Percentiles rank a stretch among this genome's conserved stretches.
Conservation (phyloP, 2,113 vertebrate species). For the Hyaena hyaena region DNA sequence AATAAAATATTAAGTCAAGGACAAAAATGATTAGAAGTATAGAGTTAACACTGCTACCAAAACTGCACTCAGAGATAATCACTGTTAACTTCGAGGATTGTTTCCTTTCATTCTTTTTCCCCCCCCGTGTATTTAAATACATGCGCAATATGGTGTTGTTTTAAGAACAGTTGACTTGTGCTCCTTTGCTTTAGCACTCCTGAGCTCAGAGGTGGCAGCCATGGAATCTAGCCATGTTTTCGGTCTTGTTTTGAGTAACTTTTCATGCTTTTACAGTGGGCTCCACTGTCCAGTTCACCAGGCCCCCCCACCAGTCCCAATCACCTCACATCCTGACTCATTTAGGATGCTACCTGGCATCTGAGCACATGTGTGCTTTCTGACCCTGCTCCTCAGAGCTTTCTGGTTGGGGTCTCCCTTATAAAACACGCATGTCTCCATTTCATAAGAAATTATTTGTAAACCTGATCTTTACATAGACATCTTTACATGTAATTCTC, state of each 20-base stretch:
- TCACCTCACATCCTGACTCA: too few species aligned
- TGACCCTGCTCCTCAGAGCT: not conserved
- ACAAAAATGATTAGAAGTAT: not conserved
- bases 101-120: not conserved
- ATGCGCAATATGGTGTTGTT: not conserved
- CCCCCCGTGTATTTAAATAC: not conserved
- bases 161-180: not conserved
- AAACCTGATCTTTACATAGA: not conserved
- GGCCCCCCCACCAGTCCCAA: not conserved
- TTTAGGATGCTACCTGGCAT: not conserved
- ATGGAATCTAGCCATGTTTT: not conserved
- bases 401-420: not conserved
- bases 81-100: not conserved
- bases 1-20: not conserved
- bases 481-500: not conserved
- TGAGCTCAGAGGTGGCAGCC: not conserved
- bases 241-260: not conserved
- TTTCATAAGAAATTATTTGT: not conserved
- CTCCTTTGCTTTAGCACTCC: not conserved
- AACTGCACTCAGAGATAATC: not conserved
- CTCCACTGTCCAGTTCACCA: not conserved
- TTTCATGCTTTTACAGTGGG: not conserved
- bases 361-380: not conserved
- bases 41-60: not conserved
- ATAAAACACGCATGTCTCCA: not conserved